Evolutionary conservation across 2,888 invertebrate species (phyloP), one percentile per base, ranked within the genome.

Genomic region (Mongoloraphidia duomilia): DNA sequence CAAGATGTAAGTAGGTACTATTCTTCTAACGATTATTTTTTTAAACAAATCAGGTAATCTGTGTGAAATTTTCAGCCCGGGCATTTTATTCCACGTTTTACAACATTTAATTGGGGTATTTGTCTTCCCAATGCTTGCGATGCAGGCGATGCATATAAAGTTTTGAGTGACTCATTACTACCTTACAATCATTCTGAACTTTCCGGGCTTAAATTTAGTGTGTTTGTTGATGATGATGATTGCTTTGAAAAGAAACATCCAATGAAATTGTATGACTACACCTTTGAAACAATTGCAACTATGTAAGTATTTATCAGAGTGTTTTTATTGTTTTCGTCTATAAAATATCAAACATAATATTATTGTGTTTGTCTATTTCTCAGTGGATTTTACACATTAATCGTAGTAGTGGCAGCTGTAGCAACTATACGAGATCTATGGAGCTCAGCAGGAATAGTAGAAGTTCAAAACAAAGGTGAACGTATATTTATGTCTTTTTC

Each of bases 71-170:
- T 66, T 50, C 67, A 84, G 83, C 79, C 82, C 60, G 79, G 77
- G 64, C 82, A 84, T 68, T 81, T 82, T 65, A 73, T 79, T 63
- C 82, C 83, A 48, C 77, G 77, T 59, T 82, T 82, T 65, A 78
- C 80, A 26, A 77, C 80, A 53, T 68, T 78, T 54, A 80, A 80
- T 59, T 83, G 82, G 83, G 83, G 80, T 1, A 64, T 82, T 14
- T 84, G 83, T 60, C 68, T 83, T 44, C 83, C 83, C 1, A 71
- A 77, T 4, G 73, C 74, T 9, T 83, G 83, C 60, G 69, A 73
- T 14, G 70, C 75, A 17, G 70, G 73, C 41, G 76, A 79, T 58
- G 79, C 78, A 13, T 73, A 74, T 57, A 65, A 66, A 55, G 65
- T 79, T 52, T 61, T 82, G 53, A 73, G 74, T 54, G 73, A 74